Base-by-base conservation (phyloP, 2,888 invertebrate species). In the Julus scanicus region DNA sequence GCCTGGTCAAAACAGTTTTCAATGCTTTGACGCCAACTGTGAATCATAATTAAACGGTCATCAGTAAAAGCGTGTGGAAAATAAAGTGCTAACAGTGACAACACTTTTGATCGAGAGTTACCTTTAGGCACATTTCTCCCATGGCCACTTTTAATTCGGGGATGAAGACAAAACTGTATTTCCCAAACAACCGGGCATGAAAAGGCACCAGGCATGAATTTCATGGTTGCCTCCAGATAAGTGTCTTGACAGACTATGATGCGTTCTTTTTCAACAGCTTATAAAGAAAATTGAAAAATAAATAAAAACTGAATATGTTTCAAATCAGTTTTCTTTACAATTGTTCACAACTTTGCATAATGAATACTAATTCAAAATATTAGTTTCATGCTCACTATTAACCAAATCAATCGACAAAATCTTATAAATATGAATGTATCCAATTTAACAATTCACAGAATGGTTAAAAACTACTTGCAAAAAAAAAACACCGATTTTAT, bases 121-220 rank as follows among this genome's bases (percentile, higher is more conserved):
- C 85, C 85, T 85, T 85, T 85, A 85, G 85, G 48, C 9, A 44
- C 4, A n/a, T 53, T 57, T 40, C 87, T 84, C 48, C 44, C 49
- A 2, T 15, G 89, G n/a, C 91, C 91, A 3, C 91, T 90, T 92
- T 95, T 95, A 48, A 96, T 92, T 44, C 96, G 93, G 0, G 95
- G 95, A 92, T 96, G 96, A 8, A 96, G 92, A 87, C 93, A 92
- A 91, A 96, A 96, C 86, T 94, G 93, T 9, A 94, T 94, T 91
- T 95, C 94, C 95, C 95, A 96, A 2, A 96, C 95, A n/a, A 95
- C 94, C 5, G 94, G 94, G 91, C 96, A 96, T 83, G 95, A 94
- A 91, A 96, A 96, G 91, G 94, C 94, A 3, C 96, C 96, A 0
- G 95, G 94, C 83, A 93, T 93, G 90, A 94, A 94, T 90, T 94